Evolutionary conservation across 2,888 invertebrate species (phyloP), one percentile per base, ranked within the genome.

Genomic region (Morpho achilles): DNA sequence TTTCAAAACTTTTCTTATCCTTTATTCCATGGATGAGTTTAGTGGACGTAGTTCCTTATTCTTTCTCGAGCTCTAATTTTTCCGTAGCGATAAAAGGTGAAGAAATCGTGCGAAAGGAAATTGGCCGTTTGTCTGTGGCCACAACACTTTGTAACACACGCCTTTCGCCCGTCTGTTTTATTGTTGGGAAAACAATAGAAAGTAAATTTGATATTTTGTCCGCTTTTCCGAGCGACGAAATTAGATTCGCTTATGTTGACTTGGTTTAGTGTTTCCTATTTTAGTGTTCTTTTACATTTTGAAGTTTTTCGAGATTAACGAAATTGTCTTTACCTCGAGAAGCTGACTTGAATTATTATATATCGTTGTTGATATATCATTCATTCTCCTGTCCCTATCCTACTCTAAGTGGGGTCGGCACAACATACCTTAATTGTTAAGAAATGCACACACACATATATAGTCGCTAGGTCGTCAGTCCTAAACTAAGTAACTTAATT

Each of bases 91-190:
- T 64, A 64, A 65, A 66, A 65, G 56, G 61, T 66, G 60, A 64
- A 61, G 65, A 65, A 66, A 66, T 65, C 69, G 69, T 69, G 68
- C 62, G 65, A 60, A 62, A 61, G 61, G 58, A 64, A 69, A 68
- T 67, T 66, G 66, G 62, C 54, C 58, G 64, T 70, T 66, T 67
- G 66, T 68, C 62, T 61, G 56, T 47, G 51, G 62, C 65, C 68
- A 65, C 66, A 68, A 61, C 62, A 68, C 64, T 64, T 61, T 62
- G 61, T 67, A 67, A 64, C 59, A 44, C 60, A 65, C 64, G 62
- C 60, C 54, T 59, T 60, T 60, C 59, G 51, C 59, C 53, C 60
- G 59, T 64, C 62, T 61, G 64, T 66, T 67, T 67, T 64, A 68
- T 64, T 65, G 62, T 62, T 59, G 48, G 65, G 60, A 65, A 67